These are phyloP conservation scores for Villa cingulata DNA, from an alignment of 2,888 invertebrate species.

Conservation along the genomic window DNA sequence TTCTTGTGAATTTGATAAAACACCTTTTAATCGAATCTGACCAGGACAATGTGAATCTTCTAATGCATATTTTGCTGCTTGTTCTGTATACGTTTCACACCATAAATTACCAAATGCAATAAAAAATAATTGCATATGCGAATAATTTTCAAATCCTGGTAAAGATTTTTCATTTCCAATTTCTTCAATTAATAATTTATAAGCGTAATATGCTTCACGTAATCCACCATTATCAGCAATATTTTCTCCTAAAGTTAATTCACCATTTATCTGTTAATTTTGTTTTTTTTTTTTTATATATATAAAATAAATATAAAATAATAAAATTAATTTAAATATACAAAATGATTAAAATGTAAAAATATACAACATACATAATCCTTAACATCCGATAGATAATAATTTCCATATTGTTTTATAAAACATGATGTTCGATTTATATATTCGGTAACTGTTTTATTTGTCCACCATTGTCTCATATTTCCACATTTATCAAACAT, in stretches of 20 bases:
- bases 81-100: slow-evolving; percentile 62
- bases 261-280: slow-evolving; percentile 65
- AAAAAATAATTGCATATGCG: slow-evolving; percentile 64
- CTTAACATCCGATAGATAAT: slow-evolving; percentile 48
- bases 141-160: slow-evolving; percentile 59
- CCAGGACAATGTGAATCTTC: slow-evolving; percentile 65
- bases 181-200: slow-evolving; percentile 43
- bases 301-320: neutral
- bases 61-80: slow-evolving; percentile 48
- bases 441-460: slow-evolving; percentile 60
- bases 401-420: slow-evolving; percentile 64
- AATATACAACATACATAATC: slow-evolving; percentile 41
- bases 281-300: too few relatives aligned
- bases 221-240: slow-evolving; percentile 75
- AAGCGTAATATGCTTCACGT: slow-evolving; percentile 56
- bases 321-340: neutral
- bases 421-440: slow-evolving; percentile 69
- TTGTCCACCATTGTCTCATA: slow-evolving; percentile 81
- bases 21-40: slow-evolving; percentile 51
- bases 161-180: slow-evolving; percentile 47
- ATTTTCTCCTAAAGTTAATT: slow-evolving; percentile 64
- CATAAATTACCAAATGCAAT: slow-evolving; percentile 72
- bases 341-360: neutral
- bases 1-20: slow-evolving; percentile 56
- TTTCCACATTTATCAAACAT: slow-evolving; percentile 77